phyloP scores from a whole-genome alignment of 2,113 vertebrate genomes.

The Pterocles burchelli region DNA sequence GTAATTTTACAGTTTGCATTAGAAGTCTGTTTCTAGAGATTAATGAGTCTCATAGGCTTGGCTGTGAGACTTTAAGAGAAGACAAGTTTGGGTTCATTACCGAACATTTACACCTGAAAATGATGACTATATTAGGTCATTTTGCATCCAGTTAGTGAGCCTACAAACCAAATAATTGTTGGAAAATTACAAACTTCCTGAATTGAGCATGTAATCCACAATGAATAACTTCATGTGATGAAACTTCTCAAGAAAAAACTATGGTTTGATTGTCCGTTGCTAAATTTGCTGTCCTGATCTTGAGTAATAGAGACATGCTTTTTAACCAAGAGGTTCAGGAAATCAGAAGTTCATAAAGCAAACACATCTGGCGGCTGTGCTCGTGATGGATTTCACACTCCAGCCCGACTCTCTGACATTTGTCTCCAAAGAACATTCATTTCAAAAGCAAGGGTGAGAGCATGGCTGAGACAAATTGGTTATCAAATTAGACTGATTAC shows the following conservation, averaged over 20 bases:
- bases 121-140: background rate
- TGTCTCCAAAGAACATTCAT: conserved; percentile 31
- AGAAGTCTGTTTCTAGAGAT: background rate
- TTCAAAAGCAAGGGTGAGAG: conserved; percentile 19
- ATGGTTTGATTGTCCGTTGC: fast-evolving
- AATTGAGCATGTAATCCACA: background rate
- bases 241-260: background rate
- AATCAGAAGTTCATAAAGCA: background rate
- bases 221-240: background rate
- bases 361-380: background rate
- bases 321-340: background rate
- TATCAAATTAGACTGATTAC: conserved; percentile 61
- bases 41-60: background rate
- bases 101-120: background rate
- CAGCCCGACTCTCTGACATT: background rate
- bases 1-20: background rate
- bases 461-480: conserved; percentile 54
- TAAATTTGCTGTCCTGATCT: background rate
- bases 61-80: background rate
- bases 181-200: background rate
- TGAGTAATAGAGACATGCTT: background rate
- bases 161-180: background rate
- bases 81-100: background rate
- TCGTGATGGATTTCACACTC: conserved; percentile 35
- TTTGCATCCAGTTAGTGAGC: background rate